phyloP scores from a whole-genome alignment of 1,140 invertebrate genomes.

The Colletes latitarsis region DNA sequence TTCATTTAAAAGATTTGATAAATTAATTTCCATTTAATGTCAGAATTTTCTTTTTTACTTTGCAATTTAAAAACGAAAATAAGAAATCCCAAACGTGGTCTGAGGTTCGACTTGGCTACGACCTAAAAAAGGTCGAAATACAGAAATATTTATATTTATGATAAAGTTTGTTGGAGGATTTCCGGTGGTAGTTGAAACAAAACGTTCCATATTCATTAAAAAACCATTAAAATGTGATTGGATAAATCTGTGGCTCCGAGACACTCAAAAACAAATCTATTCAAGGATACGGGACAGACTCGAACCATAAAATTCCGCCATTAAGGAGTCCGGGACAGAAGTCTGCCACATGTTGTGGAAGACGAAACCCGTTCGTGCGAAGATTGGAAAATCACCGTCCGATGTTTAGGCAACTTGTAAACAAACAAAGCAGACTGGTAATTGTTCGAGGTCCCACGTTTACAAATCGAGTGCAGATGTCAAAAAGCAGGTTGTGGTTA shows the following conservation, averaged over 20 bases:
- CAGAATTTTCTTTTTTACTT: too few relatives aligned
- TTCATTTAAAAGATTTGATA: too few relatives aligned
- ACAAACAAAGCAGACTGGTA: slow-evolving; percentile 47
- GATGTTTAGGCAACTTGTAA: slow-evolving; percentile 51
- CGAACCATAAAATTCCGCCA: slow-evolving; percentile 4
- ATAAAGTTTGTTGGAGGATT: too few relatives aligned
- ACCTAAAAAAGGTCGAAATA: too few relatives aligned
- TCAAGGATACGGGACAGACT: slow-evolving; percentile 35
- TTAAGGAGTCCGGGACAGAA: not conserved
- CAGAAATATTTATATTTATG: too few relatives aligned
- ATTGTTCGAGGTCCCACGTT: slow-evolving; percentile 9
- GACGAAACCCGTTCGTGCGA: slow-evolving; percentile 6
- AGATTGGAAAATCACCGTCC: slow-evolving; percentile 54
- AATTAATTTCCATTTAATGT: too few relatives aligned
- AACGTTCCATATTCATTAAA: not conserved
- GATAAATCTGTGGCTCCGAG: not conserved
- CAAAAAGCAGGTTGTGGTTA: slow-evolving; percentile 45
- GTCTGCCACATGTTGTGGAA: slow-evolving; percentile 48
- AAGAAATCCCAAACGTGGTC: too few relatives aligned
- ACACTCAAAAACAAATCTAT: slow-evolving; percentile 2
- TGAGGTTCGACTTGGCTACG: too few relatives aligned
- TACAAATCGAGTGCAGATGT: slow-evolving; percentile 47
- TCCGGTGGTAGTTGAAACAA: not conserved
- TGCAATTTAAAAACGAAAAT: too few relatives aligned
- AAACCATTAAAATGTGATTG: not conserved